Percentiles rank a stretch among this genome's conserved stretches.
Evolutionary conservation across 2,113 vertebrate species (phyloP).

Genomic region (Leptobrachium leishanense): DNA sequence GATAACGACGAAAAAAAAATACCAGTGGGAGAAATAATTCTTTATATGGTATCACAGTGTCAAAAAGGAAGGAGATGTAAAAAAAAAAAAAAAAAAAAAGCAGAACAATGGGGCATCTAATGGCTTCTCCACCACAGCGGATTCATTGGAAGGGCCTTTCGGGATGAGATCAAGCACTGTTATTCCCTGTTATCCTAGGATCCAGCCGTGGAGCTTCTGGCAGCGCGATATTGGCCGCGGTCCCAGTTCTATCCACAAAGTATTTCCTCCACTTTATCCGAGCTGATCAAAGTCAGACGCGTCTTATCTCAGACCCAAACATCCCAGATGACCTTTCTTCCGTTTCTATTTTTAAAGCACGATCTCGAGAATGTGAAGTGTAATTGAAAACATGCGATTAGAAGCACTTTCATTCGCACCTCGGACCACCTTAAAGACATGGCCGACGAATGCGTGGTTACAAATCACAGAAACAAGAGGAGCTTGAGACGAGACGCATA

Average conservation of each 20-base stretch:
- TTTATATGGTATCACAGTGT: too few species aligned
- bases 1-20: too few species aligned
- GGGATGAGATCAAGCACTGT: neutral
- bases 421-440: neutral
- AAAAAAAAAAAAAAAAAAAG: too few species aligned
- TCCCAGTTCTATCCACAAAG: conserved; percentile 15
- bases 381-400: conserved; percentile 13
- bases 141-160: neutral
- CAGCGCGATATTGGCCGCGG: conserved; percentile 8
- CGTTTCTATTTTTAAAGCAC: conserved; percentile 24
- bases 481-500: too few species aligned
- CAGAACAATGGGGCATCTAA: too few species aligned
- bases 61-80: too few species aligned
- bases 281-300: conserved; percentile 31
- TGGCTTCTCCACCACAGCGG: too few species aligned
- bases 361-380: conserved; percentile 29
- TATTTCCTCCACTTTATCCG: conserved; percentile 22
- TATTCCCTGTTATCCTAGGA: too few species aligned
- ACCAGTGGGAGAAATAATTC: too few species aligned
- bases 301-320: conserved; percentile 37
- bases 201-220: neutral
- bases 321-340: conserved; percentile 22
- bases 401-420: neutral
- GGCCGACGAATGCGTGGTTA: too few species aligned
- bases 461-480: too few species aligned